Conservation (phyloP, 2,113 vertebrate species). For the Meleagris gallopavo region DNA sequence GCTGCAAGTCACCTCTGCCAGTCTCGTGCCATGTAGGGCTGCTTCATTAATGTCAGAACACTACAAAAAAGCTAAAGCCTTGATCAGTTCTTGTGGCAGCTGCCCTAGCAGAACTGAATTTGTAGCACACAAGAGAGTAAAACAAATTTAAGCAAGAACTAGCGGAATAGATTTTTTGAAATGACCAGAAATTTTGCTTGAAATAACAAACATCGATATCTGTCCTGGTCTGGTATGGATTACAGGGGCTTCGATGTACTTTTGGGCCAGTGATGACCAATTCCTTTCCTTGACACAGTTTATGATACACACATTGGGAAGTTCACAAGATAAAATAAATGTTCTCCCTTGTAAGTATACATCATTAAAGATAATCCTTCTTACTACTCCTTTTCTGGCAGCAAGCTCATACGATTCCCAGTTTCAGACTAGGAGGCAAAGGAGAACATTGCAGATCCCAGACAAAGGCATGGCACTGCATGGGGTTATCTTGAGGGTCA, state of each 20-base stretch:
- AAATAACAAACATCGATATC: background rate
- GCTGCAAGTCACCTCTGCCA: fast-evolving
- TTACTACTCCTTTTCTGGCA: background rate
- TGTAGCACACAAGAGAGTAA: background rate
- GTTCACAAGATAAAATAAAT: background rate
- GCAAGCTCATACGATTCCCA: background rate
- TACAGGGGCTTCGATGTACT: background rate
- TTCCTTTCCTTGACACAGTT: background rate
- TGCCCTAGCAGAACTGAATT: background rate
- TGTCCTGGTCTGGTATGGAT: background rate
- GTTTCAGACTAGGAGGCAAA: background rate
- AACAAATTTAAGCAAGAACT: background rate
- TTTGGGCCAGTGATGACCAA: background rate
- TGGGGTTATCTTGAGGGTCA: background rate
- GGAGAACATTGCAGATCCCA: background rate
- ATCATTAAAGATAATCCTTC: background rate
- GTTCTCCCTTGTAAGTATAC: background rate
- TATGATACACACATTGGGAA: fast-evolving
- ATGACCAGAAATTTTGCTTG: background rate
- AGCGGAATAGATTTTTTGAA: background rate
- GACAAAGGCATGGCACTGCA: background rate
- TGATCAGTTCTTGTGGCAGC: fast-evolving
- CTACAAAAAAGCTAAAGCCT: background rate
- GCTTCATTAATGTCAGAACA: background rate
- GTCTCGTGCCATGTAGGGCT: background rate